Conservation (phyloP, 2,797 vertebrate genomes). For the Pseudotriccus pelzelni region DNA sequence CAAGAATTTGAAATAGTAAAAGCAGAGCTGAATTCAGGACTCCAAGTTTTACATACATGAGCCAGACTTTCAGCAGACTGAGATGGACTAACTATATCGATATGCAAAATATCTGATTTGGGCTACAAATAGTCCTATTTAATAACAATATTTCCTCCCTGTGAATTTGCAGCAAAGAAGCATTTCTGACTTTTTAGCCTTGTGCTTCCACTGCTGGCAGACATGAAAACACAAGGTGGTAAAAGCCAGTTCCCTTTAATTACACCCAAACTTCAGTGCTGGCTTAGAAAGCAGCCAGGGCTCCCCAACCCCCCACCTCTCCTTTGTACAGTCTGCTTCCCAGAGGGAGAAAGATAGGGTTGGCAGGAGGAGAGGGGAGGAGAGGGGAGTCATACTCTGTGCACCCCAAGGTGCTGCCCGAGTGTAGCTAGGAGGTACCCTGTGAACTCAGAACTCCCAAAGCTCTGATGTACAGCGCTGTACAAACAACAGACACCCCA, state of each 20-base stretch:
- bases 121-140: neutral
- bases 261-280: neutral
- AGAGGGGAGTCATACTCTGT: fast-evolving
- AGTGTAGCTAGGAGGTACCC: neutral
- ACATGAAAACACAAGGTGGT: neutral
- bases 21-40: neutral
- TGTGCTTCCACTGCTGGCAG: neutral
- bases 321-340: neutral
- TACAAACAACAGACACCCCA: neutral
- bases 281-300: neutral
- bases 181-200: neutral
- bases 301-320: neutral
- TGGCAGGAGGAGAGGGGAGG: neutral
- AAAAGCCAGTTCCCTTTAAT: neutral
- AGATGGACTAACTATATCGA: neutral
- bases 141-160: neutral
- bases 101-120: neutral
- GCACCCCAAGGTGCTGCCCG: neutral
- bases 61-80: neutral
- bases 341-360: neutral
- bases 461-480: neutral
- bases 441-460: neutral
- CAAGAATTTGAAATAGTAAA: neutral
- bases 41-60: neutral
- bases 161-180: neutral